These are phyloP conservation scores for Amblyraja radiata DNA, from an alignment of 2,797 vertebrate species.

Conservation along the genomic window DNA sequence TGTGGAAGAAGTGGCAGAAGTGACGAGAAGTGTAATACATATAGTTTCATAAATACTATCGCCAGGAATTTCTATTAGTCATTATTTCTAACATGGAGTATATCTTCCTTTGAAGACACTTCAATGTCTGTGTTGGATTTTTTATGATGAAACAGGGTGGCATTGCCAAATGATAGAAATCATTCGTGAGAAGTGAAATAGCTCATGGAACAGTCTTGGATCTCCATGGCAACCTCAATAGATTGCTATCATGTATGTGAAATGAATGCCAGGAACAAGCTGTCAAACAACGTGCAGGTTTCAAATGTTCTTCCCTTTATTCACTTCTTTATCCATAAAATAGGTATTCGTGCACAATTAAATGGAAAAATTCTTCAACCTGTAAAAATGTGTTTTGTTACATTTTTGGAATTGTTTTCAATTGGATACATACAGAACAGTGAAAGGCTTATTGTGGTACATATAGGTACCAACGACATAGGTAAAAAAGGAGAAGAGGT, in stretches of 20 bases:
- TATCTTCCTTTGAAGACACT: background rate
- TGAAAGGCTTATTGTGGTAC: no score
- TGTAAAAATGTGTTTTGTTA: background rate
- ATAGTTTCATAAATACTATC: no score
- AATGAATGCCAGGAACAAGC: background rate
- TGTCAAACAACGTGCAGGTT: background rate
- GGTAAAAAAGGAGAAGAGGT: no score
- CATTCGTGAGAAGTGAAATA: background rate
- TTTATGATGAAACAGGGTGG: background rate
- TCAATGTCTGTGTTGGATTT: background rate
- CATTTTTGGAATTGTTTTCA: background rate
- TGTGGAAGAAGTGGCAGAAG: background rate
- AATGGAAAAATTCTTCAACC: background rate
- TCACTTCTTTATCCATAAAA: background rate
- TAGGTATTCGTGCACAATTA: no score
- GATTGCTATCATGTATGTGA: background rate
- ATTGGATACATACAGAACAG: no score
- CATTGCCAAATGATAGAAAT: constrained; percentile 6
- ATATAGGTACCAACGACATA: no score
- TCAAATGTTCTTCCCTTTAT: background rate
- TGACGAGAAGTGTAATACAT: background rate
- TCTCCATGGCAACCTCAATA: background rate
- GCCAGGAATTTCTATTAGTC: background rate
- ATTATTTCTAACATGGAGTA: background rate
- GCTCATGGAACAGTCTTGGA: background rate